Evolutionary conservation across 2,888 invertebrate genomes (phyloP).

Genomic region (Acleris sparsana): DNA sequence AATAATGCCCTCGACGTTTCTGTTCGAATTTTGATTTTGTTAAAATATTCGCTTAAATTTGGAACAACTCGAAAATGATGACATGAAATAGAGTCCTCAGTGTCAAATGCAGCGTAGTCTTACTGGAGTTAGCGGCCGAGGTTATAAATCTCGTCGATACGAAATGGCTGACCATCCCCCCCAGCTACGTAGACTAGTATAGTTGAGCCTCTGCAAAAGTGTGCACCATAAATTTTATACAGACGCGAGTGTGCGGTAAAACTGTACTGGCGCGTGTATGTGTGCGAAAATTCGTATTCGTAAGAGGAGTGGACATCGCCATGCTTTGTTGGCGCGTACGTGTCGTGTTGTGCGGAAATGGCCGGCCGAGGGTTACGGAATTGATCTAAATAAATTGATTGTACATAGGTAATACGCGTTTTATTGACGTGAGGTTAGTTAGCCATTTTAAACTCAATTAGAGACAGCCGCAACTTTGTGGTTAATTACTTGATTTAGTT

Average conservation of each 20-base stretch:
- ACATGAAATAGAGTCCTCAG: conserved; percentile 34
- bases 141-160: conserved; percentile 82
- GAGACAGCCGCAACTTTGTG: conserved; percentile 46
- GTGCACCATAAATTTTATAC: conserved; percentile 83
- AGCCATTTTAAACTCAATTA: conserved; percentile 54
- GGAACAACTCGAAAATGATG: conserved; percentile 19
- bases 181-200: conserved; percentile 70
- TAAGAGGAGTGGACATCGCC: conserved; percentile 75
- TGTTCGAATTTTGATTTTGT: conserved; percentile 33
- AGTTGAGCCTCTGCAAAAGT: conserved; percentile 74
- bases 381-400: conserved; percentile 75
- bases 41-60: conserved; percentile 15
- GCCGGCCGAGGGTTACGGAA: conserved; percentile 56
- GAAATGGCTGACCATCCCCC: conserved; percentile 80
- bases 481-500: conserved; percentile 32
- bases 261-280: conserved; percentile 65
- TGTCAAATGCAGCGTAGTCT: conserved; percentile 56
- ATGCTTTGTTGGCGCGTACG: conserved; percentile 67
- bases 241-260: conserved; percentile 78
- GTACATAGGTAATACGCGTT: conserved; percentile 48
- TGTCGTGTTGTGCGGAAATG: conserved; percentile 62
- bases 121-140: conserved; percentile 72
- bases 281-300: conserved; percentile 78
- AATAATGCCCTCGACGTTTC: conserved; percentile 72
- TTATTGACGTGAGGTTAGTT: conserved; percentile 58